Evolutionary conservation across 2,113 vertebrate species (phyloP).

Genomic region (Anseranas semipalmata): DNA sequence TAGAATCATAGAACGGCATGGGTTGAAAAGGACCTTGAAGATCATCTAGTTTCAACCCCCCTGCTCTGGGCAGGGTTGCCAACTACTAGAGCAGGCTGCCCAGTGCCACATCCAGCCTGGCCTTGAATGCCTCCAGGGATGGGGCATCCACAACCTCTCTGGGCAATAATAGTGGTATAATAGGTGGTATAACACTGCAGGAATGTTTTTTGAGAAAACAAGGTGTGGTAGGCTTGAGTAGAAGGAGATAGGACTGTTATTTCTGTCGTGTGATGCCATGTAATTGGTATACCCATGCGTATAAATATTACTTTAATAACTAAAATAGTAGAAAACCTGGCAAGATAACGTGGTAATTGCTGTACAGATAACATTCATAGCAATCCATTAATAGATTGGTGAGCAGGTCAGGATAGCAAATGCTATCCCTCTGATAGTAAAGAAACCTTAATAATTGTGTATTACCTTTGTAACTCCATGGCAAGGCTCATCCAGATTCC

Average conservation of each 20-base stretch:
- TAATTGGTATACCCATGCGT: background rate
- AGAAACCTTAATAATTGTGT: fast-evolving
- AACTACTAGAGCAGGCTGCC: too few species aligned
- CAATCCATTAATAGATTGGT: background rate
- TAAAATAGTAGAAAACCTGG: background rate
- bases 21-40: too few species aligned
- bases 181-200: background rate
- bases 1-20: too few species aligned
- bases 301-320: background rate
- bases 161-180: too few species aligned
- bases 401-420: background rate
- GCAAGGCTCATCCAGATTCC: background rate
- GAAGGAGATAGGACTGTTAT: background rate
- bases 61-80: too few species aligned
- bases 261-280: background rate
- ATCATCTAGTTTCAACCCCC: too few species aligned
- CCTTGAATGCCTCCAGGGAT: too few species aligned
- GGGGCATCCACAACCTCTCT: too few species aligned
- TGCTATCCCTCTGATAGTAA: fast-evolving
- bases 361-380: background rate
- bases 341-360: background rate
- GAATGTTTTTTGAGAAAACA: background rate
- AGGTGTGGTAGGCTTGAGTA: fast-evolving
- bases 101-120: too few species aligned
- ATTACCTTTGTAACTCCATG: background rate